These are phyloP conservation scores for Phaethornis superciliosus DNA, from an alignment of 2,113 vertebrate genomes.

Conservation along the genomic window DNA sequence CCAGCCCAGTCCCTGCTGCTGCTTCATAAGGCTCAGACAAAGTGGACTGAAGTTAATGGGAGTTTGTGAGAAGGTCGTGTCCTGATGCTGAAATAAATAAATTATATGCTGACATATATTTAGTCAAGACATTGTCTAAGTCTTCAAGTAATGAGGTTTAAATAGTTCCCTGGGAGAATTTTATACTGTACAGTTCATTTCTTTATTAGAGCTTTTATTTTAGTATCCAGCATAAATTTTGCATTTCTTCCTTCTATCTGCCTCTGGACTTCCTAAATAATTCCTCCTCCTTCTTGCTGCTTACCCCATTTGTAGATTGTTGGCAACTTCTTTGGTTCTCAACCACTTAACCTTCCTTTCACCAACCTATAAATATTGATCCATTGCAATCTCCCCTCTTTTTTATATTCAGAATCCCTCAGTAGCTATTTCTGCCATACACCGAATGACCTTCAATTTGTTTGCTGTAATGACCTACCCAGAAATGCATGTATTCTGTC, in stretches of 20 bases:
- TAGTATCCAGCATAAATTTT: background rate
- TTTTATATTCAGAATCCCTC: background rate
- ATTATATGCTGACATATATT: background rate
- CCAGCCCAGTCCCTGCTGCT: background rate
- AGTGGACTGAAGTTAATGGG: background rate
- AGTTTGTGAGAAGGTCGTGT: background rate
- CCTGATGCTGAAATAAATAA: background rate
- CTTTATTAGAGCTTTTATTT: background rate
- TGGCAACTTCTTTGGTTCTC: background rate
- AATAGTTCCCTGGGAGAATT: background rate
- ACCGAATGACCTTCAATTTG: background rate
- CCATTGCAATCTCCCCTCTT: background rate
- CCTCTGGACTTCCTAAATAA: background rate
- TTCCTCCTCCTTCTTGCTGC: background rate
- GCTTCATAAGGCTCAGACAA: background rate
- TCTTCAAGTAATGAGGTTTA: background rate
- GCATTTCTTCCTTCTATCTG: background rate
- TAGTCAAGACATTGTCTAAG: background rate
- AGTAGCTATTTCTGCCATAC: background rate
- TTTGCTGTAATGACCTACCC: background rate
- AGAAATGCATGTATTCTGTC: background rate
- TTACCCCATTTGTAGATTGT: background rate
- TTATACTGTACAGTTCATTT: background rate
- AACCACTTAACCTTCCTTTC: background rate
- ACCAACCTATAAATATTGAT: background rate